phyloP scores from a whole-genome alignment of 1,140 invertebrate genomes.

The Globodera rostochiensis region DNA sequence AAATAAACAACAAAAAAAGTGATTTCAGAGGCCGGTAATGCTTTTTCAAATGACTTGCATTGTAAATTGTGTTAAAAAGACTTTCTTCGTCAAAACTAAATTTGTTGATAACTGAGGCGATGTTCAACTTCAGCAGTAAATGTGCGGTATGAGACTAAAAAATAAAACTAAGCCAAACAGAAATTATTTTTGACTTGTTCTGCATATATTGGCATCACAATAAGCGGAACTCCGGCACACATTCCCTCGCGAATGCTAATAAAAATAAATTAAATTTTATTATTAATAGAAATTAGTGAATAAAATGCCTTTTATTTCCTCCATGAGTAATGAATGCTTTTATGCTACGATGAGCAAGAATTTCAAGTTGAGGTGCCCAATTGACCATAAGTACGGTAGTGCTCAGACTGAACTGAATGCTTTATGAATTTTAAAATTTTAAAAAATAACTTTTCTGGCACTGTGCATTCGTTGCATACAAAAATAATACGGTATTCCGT shows the following conservation, averaged over 20 bases:
- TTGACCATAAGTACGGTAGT: conserved; percentile 28
- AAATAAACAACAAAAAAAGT: not conserved
- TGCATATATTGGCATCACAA: conserved; percentile 42
- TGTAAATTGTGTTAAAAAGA: conserved; percentile 14
- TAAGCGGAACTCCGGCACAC: conserved; percentile 35
- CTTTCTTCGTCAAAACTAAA: conserved; percentile 29
- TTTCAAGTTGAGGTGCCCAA: conserved; percentile 43
- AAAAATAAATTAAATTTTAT: not conserved
- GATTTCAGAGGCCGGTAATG: not conserved
- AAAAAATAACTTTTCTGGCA: not conserved
- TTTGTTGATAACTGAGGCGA: conserved; percentile 31
- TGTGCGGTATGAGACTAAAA: conserved; percentile 28
- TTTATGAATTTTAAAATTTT: not conserved
- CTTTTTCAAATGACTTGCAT: conserved; percentile 12
- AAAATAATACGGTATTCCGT: conserved; percentile 44
- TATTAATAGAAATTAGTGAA: conserved; percentile 1
- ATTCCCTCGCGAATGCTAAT: conserved; percentile 35
- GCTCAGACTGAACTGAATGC: not conserved
- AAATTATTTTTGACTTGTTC: conserved; percentile 23
- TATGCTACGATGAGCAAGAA: conserved; percentile 44
- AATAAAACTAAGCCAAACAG: not conserved
- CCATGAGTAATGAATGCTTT: conserved; percentile 41
- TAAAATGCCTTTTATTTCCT: conserved; percentile 35
- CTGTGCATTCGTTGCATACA: conserved; percentile 36
- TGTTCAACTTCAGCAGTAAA: conserved; percentile 14